Evolutionary conservation across 2,113 vertebrate species (phyloP), one percentile per base, ranked within the genome.

Genomic region (Entosphenus tridentatus): DNA sequence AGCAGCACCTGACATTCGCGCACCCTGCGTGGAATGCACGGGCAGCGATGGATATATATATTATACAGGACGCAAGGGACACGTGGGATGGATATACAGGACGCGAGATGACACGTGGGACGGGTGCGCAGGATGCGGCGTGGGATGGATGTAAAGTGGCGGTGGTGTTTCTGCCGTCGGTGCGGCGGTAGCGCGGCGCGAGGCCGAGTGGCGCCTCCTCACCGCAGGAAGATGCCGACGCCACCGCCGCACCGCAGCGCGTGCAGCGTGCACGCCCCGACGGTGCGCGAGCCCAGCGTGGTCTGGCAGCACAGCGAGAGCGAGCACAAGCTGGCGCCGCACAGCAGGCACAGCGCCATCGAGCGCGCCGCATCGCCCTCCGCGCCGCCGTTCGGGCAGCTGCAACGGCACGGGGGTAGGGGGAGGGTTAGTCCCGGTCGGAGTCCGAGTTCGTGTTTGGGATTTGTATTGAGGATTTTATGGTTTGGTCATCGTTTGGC

Each of bases 201-300:
- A 39, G 39, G 39, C 56, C 1, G 57, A 54, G 3, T 70, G n/a
- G 57, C 1, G 54, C 16, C 11, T 75, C 80, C 77, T 74, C 72
- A 98, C 93, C 89, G 88, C 62, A 98, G 84, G 76, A 98, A 95
- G 80, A 98, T 87, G 72, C 93, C 92, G 70, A 96, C 85, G 73
- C 91, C 93, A 56, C 91, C 90, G 67, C 88, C 93, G 75, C 91
- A 98, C 0, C 82, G 82, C 67, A 88, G 79, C 69, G 93, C 86
- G 3, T 98, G 93, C 69, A 83, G 88, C 7, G 87, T 88, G 73
- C 93, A 96, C 14, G 91, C 90, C 70, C 91, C 91, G 69, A 96
- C 74, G 56, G 88, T 86, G 70, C 93, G 89, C 21, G 87, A 88
- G 39, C 95, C 86, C 71, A 95, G 80, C 56, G 85, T 72, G 69